A percentile compares a stretch with the other conserved stretches of the same genome.
phyloP scores from a whole-genome alignment of 2,797 vertebrate genomes.

The Pyrocephalus nanus region DNA sequence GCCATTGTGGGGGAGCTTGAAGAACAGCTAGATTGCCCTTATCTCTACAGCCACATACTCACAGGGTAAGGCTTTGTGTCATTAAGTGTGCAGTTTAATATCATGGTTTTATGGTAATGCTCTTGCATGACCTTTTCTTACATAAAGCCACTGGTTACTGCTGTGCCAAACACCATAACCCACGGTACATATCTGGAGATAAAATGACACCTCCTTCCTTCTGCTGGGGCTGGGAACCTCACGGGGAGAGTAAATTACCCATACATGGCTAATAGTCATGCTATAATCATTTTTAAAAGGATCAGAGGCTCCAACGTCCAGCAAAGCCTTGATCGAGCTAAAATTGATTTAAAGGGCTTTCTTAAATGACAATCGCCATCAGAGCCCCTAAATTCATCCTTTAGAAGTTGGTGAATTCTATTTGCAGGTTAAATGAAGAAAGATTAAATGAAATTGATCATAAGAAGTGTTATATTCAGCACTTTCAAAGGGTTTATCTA shows the following conservation, averaged over 20 bases:
- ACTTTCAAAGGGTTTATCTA: not conserved
- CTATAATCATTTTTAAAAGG: not conserved
- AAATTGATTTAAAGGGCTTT: not conserved
- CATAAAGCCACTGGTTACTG: not conserved
- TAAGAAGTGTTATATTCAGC: not conserved
- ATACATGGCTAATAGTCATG: not conserved
- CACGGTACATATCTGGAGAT: rapidly evolving
- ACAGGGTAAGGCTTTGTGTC: not conserved
- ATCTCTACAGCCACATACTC: not conserved
- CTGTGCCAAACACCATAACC: not conserved
- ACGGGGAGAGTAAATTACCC: not conserved
- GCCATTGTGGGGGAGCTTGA: not conserved
- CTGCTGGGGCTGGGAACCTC: not conserved
- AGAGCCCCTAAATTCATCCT: not conserved
- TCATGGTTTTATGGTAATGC: slow-evolving; percentile 15
- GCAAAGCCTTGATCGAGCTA: not conserved
- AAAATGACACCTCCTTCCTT: not conserved
- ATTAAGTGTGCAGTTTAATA: not conserved
- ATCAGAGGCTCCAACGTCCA: not conserved
- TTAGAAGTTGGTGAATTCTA: not conserved
- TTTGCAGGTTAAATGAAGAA: not conserved
- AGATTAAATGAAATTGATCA: not conserved
- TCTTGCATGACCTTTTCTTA: not conserved
- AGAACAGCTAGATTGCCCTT: not conserved
- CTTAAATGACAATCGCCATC: not conserved